phyloP scores from a whole-genome alignment of 2,113 vertebrate species.

The Bufo gargarizans region DNA sequence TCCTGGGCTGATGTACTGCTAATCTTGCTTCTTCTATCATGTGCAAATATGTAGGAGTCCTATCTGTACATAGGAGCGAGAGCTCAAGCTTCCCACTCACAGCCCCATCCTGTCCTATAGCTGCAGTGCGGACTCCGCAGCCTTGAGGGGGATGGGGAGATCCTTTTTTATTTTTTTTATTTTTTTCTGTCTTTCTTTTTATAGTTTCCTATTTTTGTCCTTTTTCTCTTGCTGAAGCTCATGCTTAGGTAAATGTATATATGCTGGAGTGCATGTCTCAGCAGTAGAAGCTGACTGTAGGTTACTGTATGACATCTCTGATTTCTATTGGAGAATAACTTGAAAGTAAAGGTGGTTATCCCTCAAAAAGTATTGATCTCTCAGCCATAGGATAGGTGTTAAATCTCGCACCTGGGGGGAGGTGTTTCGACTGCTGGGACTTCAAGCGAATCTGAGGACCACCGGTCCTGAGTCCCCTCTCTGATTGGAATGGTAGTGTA shows the following conservation, averaged over 20 bases:
- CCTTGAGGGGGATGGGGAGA: neutral
- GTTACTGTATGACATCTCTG: neutral
- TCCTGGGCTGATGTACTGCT: neutral
- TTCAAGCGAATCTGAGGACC: no score
- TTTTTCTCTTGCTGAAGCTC: neutral
- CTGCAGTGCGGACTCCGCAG: slow-evolving; percentile 26
- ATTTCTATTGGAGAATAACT: no score
- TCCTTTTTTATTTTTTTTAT: neutral
- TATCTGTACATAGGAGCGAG: neutral
- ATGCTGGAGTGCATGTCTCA: neutral
- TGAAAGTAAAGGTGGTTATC: neutral
- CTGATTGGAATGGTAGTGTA: no score
- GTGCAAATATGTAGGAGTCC: neutral
- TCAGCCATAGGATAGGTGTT: no score
- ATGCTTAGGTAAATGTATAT: neutral
- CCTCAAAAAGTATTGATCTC: neutral
- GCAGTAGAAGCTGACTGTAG: neutral
- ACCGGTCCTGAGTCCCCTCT: no score
- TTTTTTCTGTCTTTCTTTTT: neutral
- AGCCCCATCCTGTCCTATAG: slow-evolving; percentile 1
- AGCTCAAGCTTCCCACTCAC: neutral
- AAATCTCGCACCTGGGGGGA: no score
- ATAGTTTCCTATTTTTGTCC: slow-evolving; percentile 15
- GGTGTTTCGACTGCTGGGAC: no score
- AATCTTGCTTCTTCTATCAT: neutral